A percentile compares a stretch with the other conserved stretches of the same genome.
These are phyloP conservation scores for Dysidea cf. avara DNA, from an alignment of 37 sponge, comb jelly and placozoan species.

Conservation along the genomic window DNA sequence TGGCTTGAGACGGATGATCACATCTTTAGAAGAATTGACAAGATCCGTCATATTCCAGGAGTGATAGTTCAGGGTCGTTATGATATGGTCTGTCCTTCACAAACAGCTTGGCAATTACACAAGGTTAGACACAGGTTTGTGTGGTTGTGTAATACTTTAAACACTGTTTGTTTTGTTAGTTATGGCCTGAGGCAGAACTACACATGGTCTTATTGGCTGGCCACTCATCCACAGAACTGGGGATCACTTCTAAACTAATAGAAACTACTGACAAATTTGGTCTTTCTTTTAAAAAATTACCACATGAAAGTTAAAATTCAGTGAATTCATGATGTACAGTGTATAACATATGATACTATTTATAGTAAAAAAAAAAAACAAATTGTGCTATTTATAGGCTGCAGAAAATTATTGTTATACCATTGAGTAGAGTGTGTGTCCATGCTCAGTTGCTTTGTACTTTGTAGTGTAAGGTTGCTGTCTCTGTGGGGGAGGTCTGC, in stretches of 20 bases:
- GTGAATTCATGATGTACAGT: too few relatives aligned
- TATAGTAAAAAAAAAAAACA: too few relatives aligned
- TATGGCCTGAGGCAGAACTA: slow-evolving; percentile 65
- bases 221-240: slow-evolving; percentile 44
- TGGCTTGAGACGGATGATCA: slow-evolving; percentile 39
- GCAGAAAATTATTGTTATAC: too few relatives aligned
- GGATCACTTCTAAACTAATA: slow-evolving; percentile 16
- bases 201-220: slow-evolving; percentile 42
- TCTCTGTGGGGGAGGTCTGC: too few relatives aligned
- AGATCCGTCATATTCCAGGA: slow-evolving; percentile 58
- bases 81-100: slow-evolving; percentile 60
- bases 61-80: slow-evolving; percentile 68
- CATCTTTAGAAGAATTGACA: slow-evolving; percentile 47
- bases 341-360: too few relatives aligned
- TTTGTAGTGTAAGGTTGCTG: too few relatives aligned
- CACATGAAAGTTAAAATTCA: too few relatives aligned
- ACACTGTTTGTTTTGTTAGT: slow-evolving; percentile 11
- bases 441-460: too few relatives aligned
- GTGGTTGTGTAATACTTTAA: not conserved
- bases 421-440: too few relatives aligned
- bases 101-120: slow-evolving; percentile 73
- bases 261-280: slow-evolving; percentile 49
- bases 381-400: too few relatives aligned
- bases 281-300: too few relatives aligned
- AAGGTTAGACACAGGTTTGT: slow-evolving; percentile 19